Evolutionary conservation across 2,888 invertebrate genomes (phyloP).

Genomic region (Deroplatys truncata): DNA sequence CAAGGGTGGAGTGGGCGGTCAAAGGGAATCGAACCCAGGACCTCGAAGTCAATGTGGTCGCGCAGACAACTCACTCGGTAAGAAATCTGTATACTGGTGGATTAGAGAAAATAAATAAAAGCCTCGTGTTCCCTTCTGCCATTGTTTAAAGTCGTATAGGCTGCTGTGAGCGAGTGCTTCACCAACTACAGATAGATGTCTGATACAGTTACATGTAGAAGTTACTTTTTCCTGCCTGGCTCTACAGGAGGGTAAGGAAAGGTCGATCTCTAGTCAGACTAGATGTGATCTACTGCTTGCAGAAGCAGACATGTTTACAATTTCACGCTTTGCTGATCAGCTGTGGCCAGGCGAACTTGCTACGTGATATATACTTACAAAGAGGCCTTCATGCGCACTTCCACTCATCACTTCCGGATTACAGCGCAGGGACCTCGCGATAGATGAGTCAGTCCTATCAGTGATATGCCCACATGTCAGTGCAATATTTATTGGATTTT

Average conservation of each 20-base stretch:
- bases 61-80: too few relatives aligned
- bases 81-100: too few relatives aligned
- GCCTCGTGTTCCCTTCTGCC: too few relatives aligned
- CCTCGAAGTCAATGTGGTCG: too few relatives aligned
- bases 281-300: background rate
- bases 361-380: background rate
- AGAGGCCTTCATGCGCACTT: background rate
- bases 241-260: background rate
- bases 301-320: background rate
- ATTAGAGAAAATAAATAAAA: too few relatives aligned
- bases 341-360: background rate
- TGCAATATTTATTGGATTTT: background rate
- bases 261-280: background rate
- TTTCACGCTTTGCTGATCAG: background rate
- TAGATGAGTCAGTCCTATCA: background rate
- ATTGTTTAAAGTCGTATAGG: too few relatives aligned
- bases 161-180: too few relatives aligned
- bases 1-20: too few relatives aligned
- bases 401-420: background rate
- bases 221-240: too few relatives aligned
- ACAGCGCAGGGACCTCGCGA: background rate
- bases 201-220: too few relatives aligned
- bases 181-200: too few relatives aligned
- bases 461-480: background rate
- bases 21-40: too few relatives aligned